These are phyloP conservation scores for Microcebus murinus DNA, from an alignment of 2,113 vertebrate genomes.

Conservation along the genomic window DNA sequence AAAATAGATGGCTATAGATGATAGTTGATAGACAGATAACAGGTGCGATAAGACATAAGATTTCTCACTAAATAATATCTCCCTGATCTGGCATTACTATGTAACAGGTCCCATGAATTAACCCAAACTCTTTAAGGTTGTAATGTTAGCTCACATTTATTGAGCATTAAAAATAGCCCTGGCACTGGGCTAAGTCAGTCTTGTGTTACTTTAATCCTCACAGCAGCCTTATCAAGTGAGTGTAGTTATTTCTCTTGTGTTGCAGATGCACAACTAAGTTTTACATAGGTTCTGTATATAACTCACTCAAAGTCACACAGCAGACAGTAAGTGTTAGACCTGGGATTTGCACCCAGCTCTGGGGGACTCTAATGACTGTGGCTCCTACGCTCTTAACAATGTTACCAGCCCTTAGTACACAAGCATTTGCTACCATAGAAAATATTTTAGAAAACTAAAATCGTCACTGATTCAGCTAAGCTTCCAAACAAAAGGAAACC, in stretches of 20 bases:
- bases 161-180: neutral
- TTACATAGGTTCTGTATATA: neutral
- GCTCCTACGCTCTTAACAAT: too few species aligned
- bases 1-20: neutral
- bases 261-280: neutral
- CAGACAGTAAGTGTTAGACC: neutral
- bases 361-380: neutral
- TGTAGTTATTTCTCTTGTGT: conserved; percentile 19
- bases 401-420: too few species aligned
- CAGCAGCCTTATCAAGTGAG: neutral
- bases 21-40: neutral
- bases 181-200: neutral
- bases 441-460: neutral
- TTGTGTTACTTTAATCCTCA: neutral
- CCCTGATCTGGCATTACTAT: neutral
- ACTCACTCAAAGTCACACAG: neutral
- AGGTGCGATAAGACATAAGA: neutral
- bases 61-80: neutral
- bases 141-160: neutral
- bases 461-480: neutral
- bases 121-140: neutral
- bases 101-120: neutral
- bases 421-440: neutral
- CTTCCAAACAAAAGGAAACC: neutral
- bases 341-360: neutral